Base-by-base conservation (phyloP, 1,140 invertebrate genomes). In the Conopomorpha cramerella region DNA sequence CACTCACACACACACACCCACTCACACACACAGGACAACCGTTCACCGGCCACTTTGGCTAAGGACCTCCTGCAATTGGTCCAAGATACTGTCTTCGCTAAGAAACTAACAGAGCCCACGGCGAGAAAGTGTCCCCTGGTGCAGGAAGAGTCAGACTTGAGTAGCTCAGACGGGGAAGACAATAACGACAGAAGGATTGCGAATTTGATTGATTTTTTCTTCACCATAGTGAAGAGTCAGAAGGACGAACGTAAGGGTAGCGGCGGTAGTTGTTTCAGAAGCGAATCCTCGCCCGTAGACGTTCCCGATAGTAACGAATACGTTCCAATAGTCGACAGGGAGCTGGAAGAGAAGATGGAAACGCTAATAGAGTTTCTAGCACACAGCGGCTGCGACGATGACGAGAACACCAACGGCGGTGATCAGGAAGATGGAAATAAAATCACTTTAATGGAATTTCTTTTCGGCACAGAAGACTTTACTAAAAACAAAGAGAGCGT, bases 161-260 rank as follows among this genome's bases (percentile, higher is more conserved):
- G 45, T 0, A 63, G 55, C 18, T 65, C 57, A 1, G 66, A 67
- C 18, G 68, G 71, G 33, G 65, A 74, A 30, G 64, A 72, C 33
- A 68, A 56, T 1, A 66, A 51, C 0, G 74, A 79, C 17, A 52
- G 50, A 26, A 61, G 71, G 38, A 68, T 78, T 16, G 66, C 68
- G 1, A 73, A 67, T 41, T 39, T 79, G 13, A 70, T 79, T n/a
- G 77, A 78, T 36, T 77, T 76, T 46, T 74, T 79, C 45, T 76
- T 77, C 12, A 68, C 64, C 1, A 72, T 78, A 30, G 70, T 76
- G 0, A 78, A 74, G 48, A 73, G 65, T 41, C 74, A 77, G 29
- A 77, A 65, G 40, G 54, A 63, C 6, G 71, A 76, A 1, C 50
- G 72, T 10, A 68, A 71, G 41, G 52, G 58, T 18, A 71, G 72